Conservation (phyloP, 2,797 vertebrate genomes). For the Sardinella longiceps region DNA sequence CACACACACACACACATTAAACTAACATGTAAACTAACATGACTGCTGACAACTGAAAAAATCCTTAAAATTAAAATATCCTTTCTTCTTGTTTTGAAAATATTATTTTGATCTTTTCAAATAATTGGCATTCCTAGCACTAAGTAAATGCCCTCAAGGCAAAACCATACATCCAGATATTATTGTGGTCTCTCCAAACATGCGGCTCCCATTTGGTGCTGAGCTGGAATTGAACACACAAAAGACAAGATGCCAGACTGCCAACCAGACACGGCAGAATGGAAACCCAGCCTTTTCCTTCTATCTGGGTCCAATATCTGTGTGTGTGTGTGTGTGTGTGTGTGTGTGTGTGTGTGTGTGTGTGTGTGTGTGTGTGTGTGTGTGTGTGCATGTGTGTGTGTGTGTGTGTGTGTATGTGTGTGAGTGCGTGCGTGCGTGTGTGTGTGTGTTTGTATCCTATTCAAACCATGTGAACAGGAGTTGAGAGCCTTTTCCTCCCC, state of each 20-base stretch:
- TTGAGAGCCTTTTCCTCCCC: background rate
- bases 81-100: background rate
- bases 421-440: background rate
- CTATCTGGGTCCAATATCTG: background rate
- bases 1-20: background rate
- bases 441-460: background rate
- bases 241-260: background rate
- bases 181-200: too few species aligned
- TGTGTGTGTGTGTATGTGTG: background rate
- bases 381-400: background rate
- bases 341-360: constrained; percentile 24
- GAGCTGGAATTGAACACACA: background rate
- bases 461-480: background rate
- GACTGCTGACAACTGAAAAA: background rate
- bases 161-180: background rate
- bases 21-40: background rate
- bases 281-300: background rate
- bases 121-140: background rate
- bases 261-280: background rate
- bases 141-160: background rate
- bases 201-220: too few species aligned
- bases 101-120: background rate
- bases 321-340: constrained; percentile 24
- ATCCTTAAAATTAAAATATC: background rate
- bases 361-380: background rate